phyloP scores from a whole-genome alignment of 1,140 invertebrate species.

The Medauroidea extradentata region DNA sequence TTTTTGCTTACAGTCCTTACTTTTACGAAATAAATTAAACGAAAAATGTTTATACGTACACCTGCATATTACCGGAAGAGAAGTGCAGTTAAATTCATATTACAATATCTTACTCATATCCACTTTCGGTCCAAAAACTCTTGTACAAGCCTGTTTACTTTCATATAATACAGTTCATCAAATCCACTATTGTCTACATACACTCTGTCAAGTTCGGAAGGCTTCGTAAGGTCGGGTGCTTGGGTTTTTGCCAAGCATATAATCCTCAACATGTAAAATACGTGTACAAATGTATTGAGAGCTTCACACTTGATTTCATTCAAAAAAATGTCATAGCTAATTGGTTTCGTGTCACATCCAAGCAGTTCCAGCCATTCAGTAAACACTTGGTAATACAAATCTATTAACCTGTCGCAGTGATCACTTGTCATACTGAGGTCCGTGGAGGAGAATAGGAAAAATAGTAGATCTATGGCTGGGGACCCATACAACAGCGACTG shows the following conservation, averaged over 20 bases:
- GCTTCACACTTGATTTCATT: conserved; percentile 1
- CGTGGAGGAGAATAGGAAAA: conserved; percentile 7
- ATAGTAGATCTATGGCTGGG: conserved; percentile 7
- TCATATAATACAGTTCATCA: neutral
- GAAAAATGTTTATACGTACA: too few relatives aligned
- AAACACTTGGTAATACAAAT: conserved; percentile 1
- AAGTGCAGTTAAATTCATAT: too few relatives aligned
- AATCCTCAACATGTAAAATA: neutral
- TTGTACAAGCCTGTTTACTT: neutral
- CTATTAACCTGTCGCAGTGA: conserved; percentile 5
- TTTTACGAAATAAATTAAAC: too few relatives aligned
- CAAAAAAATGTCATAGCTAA: neutral
- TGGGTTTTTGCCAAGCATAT: neutral
- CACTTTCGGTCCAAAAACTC: conserved; percentile 2
- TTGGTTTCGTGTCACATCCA: neutral
- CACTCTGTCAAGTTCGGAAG: neutral
- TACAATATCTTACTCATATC: too few relatives aligned
- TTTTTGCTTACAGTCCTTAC: too few relatives aligned
- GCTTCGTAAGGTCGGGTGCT: neutral
- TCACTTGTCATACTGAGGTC: neutral
- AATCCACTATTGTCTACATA: neutral
- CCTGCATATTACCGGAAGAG: too few relatives aligned
- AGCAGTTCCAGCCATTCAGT: neutral
- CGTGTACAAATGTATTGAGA: neutral
- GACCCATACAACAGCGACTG: conserved; percentile 5